Conservation (phyloP, 2,888 invertebrate species). For the Drosophila basisetae region DNA sequence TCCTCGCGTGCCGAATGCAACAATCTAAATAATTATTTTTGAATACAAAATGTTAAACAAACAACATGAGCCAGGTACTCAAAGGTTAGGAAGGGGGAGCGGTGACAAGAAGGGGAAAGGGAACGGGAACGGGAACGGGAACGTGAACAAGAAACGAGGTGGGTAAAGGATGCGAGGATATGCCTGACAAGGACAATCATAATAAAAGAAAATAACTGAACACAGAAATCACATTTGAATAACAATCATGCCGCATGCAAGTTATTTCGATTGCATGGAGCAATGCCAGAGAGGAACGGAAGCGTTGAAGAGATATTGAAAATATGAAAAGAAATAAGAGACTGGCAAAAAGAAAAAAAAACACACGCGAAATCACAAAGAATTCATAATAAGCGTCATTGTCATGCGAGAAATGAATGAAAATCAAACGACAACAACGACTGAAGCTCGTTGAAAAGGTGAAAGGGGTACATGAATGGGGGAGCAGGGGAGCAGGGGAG, state of each 20-base stretch:
- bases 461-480: constrained; percentile 59
- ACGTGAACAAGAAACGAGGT: background rate
- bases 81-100: background rate
- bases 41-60: constrained; percentile 77
- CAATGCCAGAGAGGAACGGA: constrained; percentile 24
- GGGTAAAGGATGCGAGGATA: constrained; percentile 60
- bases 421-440: constrained; percentile 62
- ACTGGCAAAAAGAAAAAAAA: constrained; percentile 38
- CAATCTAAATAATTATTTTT: constrained; percentile 82
- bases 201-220: constrained; percentile 44
- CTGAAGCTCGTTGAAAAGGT: constrained; percentile 54
- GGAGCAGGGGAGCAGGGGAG: background rate
- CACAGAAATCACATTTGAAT: constrained; percentile 78
- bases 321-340: constrained; percentile 68
- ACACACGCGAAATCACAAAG: constrained; percentile 79
- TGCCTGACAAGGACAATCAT: constrained; percentile 48
- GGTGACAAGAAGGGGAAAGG: background rate
- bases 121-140: background rate
- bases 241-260: constrained; percentile 78
- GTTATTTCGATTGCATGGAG: constrained; percentile 66
- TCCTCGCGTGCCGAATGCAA: constrained; percentile 67
- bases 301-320: constrained; percentile 68
- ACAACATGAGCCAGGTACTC: constrained; percentile 58
- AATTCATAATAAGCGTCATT: constrained; percentile 84
- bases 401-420: constrained; percentile 81